These are phyloP conservation scores for Bambusicola thoracicus DNA, from an alignment of 2,113 vertebrate genomes.

Conservation along the genomic window DNA sequence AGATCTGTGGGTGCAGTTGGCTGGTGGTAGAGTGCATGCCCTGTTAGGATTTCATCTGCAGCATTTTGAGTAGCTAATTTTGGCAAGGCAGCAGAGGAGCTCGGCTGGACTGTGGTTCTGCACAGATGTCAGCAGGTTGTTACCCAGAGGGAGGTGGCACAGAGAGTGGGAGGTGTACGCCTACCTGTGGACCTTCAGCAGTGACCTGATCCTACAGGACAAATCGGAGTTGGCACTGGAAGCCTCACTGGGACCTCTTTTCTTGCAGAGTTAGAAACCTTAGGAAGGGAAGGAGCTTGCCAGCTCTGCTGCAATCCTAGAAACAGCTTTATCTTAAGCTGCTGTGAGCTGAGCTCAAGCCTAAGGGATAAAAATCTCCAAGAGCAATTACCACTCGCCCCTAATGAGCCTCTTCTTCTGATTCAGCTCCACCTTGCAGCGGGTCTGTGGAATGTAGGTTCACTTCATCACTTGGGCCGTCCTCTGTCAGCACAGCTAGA, in stretches of 20 bases:
- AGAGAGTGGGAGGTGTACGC: rapidly evolving
- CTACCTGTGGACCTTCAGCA: background rate
- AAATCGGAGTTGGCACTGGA: background rate
- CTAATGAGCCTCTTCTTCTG: background rate
- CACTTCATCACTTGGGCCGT: background rate
- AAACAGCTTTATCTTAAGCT: background rate
- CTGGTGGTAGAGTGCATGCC: rapidly evolving
- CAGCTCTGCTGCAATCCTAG: background rate
- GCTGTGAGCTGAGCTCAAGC: background rate
- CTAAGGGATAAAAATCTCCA: background rate
- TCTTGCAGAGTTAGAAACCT: background rate
- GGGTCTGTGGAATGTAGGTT: background rate
- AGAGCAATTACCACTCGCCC: background rate
- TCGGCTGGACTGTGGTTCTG: background rate
- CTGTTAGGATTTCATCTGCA: background rate
- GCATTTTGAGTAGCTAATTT: background rate
- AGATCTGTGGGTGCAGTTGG: background rate
- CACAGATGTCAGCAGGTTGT: background rate
- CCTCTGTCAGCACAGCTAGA: background rate
- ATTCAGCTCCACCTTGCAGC: background rate
- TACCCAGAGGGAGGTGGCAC: background rate
- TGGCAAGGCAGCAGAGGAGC: background rate
- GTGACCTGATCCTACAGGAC: background rate
- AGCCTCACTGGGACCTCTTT: background rate
- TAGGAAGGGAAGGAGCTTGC: background rate